A percentile compares a stretch with the other conserved stretches of the same genome.
phyloP scores from a whole-genome alignment of 2,888 invertebrate genomes.

The Synergus laeviventris region DNA sequence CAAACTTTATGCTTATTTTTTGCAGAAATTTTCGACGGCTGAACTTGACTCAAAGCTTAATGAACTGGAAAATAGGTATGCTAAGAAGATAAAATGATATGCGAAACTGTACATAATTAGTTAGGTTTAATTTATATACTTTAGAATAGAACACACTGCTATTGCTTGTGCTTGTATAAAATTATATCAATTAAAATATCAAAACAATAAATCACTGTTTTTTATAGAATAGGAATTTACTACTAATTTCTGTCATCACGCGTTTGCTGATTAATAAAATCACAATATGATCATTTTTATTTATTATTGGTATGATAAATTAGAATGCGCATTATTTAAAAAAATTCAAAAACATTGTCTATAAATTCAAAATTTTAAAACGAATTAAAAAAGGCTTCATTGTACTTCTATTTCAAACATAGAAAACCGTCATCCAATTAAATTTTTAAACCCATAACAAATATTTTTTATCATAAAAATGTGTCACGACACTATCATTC shows the following conservation, averaged over 20 bases:
- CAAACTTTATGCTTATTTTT: slow-evolving; percentile 42
- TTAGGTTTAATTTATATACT: slow-evolving; percentile 1
- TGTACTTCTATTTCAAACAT: too few relatives aligned
- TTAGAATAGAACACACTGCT: slow-evolving; percentile 8
- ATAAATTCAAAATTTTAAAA: too few relatives aligned
- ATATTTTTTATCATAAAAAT: background rate
- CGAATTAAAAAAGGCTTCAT: too few relatives aligned
- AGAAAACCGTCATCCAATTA: too few relatives aligned
- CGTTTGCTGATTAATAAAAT: background rate
- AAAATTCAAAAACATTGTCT: too few relatives aligned
- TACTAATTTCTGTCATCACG: background rate
- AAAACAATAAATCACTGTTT: background rate
- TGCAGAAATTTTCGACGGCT: slow-evolving; percentile 68
- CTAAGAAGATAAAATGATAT: slow-evolving; percentile 61
- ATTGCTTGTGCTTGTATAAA: slow-evolving; percentile 16
- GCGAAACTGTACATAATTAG: slow-evolving; percentile 19
- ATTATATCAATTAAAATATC: background rate
- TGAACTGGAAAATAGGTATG: slow-evolving; percentile 67
- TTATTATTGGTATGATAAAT: too few relatives aligned
- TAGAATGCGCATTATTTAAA: too few relatives aligned
- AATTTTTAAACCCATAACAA: background rate
- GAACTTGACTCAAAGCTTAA: slow-evolving; percentile 68
- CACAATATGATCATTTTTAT: background rate
- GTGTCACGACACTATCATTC: background rate
- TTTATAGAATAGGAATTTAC: background rate